Evolutionary conservation across 2,888 invertebrate species (phyloP), one percentile per base, ranked within the genome.

Genomic region (Polietes domitor): DNA sequence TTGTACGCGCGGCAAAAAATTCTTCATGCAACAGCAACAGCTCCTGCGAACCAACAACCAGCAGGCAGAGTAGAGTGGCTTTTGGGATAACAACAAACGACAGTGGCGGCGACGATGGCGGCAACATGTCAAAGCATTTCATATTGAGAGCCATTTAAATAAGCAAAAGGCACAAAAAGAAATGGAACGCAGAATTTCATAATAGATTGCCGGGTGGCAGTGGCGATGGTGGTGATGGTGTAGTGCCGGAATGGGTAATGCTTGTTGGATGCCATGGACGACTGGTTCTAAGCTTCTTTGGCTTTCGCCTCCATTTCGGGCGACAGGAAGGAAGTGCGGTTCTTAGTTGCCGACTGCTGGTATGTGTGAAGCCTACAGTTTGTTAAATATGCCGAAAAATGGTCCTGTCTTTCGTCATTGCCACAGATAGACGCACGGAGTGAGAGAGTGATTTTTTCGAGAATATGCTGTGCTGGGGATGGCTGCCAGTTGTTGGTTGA

Each of bases 1-100:
- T 83, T 81, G 84, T 81, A 80, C 78, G 81, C 78, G 78, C 73
- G 24, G 19, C 58, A 77, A 53, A 37, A 76, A 53, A 55, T 58
- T 32, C 73, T 58, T 32, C 73, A 15, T 58, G 24, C 58, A 68
- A 50, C 21, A 58, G 17, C 55, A 70, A 21, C 63, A 73, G 58
- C 58, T 4, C 41, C 6, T 21, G 41, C 68, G 0, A 9, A 37
- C 9, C 24, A 43, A 17, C 47, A 7, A 26, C 68, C 9, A 70
- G n/a, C 43, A 55, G 10, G 15, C 43, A 7, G 61, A 61, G 28
- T 10, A 7, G 10, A 70, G 50, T 28, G 17, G 50, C 58, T 58
- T 58, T 58, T 58, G 12, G 65, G 37, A 65, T 37, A 65, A 58
- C 3, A 68, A 70, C 19, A 79, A 68, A 71, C 15, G 10, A 26